Conservation (phyloP, 92 coral and sea anemone genomes). For the Muricea muricata region DNA sequence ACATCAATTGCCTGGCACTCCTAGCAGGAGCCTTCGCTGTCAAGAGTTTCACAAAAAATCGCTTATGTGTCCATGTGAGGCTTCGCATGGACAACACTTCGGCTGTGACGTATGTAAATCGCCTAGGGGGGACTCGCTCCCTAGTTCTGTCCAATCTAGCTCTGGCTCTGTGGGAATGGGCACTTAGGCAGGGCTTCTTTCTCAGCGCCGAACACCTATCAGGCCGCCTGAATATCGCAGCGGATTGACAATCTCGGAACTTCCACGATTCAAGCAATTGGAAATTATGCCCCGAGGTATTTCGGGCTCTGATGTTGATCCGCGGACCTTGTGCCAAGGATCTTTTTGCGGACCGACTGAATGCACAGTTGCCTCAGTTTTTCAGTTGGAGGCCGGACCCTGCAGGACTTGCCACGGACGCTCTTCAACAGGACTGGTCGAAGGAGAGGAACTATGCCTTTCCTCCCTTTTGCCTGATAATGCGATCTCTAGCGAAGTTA, state of each 20-base stretch:
- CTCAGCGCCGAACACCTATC: constrained; percentile 12
- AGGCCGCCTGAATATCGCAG: background rate
- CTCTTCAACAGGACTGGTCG: no score
- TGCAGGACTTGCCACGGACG: no score
- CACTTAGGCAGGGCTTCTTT: background rate
- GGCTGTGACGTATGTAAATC: no score
- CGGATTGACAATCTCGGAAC: constrained; percentile 32
- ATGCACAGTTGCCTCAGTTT: no score
- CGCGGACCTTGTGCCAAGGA: no score
- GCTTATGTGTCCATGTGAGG: constrained; percentile 17
- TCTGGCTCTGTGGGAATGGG: background rate
- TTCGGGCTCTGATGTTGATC: constrained; percentile 26
- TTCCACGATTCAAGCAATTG: constrained; percentile 35
- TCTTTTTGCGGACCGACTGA: no score
- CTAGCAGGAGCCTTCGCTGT: constrained; percentile 8
- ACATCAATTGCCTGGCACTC: no score
- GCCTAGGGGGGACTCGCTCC: no score
- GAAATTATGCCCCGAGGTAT: constrained; percentile 18
- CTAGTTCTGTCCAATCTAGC: no score
- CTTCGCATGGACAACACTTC: no score
- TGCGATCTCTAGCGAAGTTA: constrained; percentile 5
- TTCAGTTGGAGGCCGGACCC: constrained; percentile 45
- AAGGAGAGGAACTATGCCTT: no score
- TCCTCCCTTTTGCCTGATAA: no score
- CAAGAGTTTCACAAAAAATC: background rate